These are phyloP conservation scores for Hyaena hyaena DNA, from an alignment of 2,113 vertebrate genomes.

Conservation along the genomic window DNA sequence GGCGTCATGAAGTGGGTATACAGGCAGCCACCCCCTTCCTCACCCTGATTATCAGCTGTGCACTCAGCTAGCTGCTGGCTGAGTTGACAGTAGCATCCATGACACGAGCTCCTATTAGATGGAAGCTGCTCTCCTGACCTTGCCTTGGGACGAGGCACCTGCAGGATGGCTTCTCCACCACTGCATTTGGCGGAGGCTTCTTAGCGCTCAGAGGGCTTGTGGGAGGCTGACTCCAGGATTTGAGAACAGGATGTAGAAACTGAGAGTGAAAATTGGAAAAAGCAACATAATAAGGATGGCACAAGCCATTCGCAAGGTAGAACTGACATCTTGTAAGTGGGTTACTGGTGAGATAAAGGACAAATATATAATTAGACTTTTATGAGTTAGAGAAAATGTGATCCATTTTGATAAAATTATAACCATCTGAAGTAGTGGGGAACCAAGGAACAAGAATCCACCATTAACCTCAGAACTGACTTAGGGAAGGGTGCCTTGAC, in stretches of 20 bases:
- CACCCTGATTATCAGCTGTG: not conserved
- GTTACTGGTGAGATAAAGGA: not conserved
- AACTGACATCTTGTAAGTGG: not conserved
- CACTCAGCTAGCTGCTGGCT: fast-evolving
- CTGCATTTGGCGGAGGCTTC: not conserved
- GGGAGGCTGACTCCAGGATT: not conserved
- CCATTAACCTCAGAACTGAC: not conserved
- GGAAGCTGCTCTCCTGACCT: not conserved
- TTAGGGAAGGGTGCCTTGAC: not conserved
- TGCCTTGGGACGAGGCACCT: not conserved
- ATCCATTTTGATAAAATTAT: not conserved
- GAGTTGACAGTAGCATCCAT: no score
- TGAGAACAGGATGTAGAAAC: not conserved
- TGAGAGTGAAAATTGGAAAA: not conserved
- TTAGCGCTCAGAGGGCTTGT: not conserved
- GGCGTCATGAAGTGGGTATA: not conserved
- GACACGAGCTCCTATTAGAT: not conserved
- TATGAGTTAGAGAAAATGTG: not conserved
- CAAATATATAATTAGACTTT: not conserved
- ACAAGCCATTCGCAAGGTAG: not conserved
- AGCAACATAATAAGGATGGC: not conserved
- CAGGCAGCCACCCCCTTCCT: not conserved
- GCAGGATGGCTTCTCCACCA: not conserved
- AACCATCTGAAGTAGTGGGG: not conserved
- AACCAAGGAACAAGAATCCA: not conserved